Conservation (phyloP, 2,113 vertebrate genomes). For the Cebus imitator region DNA sequence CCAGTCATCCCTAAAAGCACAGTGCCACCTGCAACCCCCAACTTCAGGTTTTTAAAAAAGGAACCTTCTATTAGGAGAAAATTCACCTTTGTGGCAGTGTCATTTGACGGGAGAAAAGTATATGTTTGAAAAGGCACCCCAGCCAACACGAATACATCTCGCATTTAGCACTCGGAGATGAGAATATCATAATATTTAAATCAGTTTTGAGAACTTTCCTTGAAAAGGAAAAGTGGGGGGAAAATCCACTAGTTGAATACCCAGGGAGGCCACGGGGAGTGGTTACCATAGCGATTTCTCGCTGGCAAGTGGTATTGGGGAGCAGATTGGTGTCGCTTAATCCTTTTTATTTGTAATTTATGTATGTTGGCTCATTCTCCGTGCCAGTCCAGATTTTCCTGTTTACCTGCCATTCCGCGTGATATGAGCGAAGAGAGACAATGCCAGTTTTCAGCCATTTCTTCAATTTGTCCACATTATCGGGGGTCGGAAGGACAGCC, state of each 20-base stretch:
- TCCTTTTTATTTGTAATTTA: slow-evolving; percentile 86
- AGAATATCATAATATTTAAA: slow-evolving; percentile 87
- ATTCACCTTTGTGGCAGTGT: slow-evolving; percentile 68
- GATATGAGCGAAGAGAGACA: slow-evolving; percentile 83
- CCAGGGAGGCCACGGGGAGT: slow-evolving; percentile 79
- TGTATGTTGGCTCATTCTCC: slow-evolving; percentile 76
- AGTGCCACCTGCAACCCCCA: slow-evolving; percentile 21
- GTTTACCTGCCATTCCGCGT: slow-evolving; percentile 88
- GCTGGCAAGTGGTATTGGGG: slow-evolving; percentile 85
- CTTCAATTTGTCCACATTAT: slow-evolving; percentile 79
- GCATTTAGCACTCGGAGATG: slow-evolving; percentile 80
- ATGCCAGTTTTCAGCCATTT: slow-evolving; percentile 83
- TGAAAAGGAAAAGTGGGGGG: slow-evolving; percentile 72
- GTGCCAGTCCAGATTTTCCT: slow-evolving; percentile 83
- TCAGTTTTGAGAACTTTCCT: slow-evolving; percentile 85
- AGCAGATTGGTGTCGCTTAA: slow-evolving; percentile 88
- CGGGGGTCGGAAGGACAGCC: slow-evolving; percentile 60
- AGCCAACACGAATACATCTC: slow-evolving; percentile 72
- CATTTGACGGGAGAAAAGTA: slow-evolving; percentile 70
- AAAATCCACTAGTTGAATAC: slow-evolving; percentile 78
- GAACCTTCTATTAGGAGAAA: slow-evolving; percentile 45
- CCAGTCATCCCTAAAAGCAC: slow-evolving; percentile 45
- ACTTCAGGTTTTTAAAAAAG: slow-evolving; percentile 40
- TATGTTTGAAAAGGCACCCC: slow-evolving; percentile 69
- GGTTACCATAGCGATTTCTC: slow-evolving; percentile 82